Base-by-base conservation (phyloP, 2,888 invertebrate species). In the Drosophila barbarae region DNA sequence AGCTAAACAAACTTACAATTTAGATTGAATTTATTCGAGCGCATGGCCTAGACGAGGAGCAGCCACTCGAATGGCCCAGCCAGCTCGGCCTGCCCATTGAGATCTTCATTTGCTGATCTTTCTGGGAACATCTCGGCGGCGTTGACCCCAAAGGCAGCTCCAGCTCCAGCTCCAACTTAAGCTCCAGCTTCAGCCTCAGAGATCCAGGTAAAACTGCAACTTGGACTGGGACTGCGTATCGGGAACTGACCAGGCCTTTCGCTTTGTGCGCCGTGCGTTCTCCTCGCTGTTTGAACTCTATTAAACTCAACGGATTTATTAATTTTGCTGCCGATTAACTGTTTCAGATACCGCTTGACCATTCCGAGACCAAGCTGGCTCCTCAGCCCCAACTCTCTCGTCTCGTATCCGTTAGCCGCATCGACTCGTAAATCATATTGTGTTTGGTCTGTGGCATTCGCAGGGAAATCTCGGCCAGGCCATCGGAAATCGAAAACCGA, bases 101-200 rank as follows among this genome's bases (percentile, higher is more conserved):
- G 87, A 87, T 87, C 87, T 87, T 87, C 86, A 87, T 87, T 87
- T 84, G 77, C 77, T 78, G 87, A 87, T 87, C 87, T 86, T 82
- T 87, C 85, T 87, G 87, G 87, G 87, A 87, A 87, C 87, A 87
- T 87, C 87, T 87, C 79, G 74, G 84, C 84, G 76, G 75, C 77
- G 77, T 73, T 83, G 82, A 83, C 82, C 82, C 79, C 82, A 82
- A 74, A 77, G 78, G 76, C 74, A 69, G 69, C 71, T 52, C 65
- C 68, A 71, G 57, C 38, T 32, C 23, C 23, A 23, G 23, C 23
- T 23, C 23, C 23, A 4, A 23, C 23, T 41, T 51, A 36, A 66
- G 66, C 65, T 53, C 60, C 63, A 70, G 53, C 38, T 39, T 50
- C 21, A 52, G 39, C 55, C 23, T 7, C 44, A n/a, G 12, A 59